A percentile compares a stretch with the other conserved stretches of the same genome.
Evolutionary conservation across 2,888 invertebrate genomes (phyloP).

Genomic region (Tyria jacobaeae): DNA sequence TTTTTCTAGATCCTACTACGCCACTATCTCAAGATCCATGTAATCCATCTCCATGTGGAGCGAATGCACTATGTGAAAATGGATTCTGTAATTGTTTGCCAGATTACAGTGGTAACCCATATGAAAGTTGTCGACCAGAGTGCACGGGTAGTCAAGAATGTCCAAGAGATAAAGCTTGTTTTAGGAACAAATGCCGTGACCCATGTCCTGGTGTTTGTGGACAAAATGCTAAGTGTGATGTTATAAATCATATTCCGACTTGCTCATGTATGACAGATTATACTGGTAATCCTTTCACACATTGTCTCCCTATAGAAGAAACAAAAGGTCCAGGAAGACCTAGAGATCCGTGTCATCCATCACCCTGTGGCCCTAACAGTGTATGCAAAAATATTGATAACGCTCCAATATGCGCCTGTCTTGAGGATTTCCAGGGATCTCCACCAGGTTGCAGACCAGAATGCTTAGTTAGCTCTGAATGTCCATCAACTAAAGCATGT

Average conservation of each 20-base stretch:
- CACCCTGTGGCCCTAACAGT: constrained; percentile 92
- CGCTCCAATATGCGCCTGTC: constrained; percentile 93
- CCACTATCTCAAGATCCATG: constrained; percentile 86
- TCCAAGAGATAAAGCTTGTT: constrained; percentile 89
- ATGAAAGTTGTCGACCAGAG: constrained; percentile 90
- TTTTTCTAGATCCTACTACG: constrained; percentile 72
- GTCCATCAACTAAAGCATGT: constrained; percentile 93
- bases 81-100: constrained; percentile 89
- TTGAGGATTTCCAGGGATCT: constrained; percentile 91
- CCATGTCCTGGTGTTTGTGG: constrained; percentile 92
- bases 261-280: constrained; percentile 89
- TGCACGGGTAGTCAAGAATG: constrained; percentile 91
- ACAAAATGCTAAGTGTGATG: constrained; percentile 90
- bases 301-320: constrained; percentile 74
- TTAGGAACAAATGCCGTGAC: constrained; percentile 90
- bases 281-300: constrained; percentile 91
- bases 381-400: constrained; percentile 92
- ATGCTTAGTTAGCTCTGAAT: constrained; percentile 94
- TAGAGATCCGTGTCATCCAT: constrained; percentile 91
- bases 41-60: constrained; percentile 90
- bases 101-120: constrained; percentile 91
- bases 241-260: constrained; percentile 91
- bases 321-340: constrained; percentile 48
- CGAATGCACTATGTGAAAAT: constrained; percentile 90
- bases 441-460: constrained; percentile 94